Base-by-base conservation (phyloP, 2,113 vertebrate genomes). In the Oenanthe oenanthe region DNA sequence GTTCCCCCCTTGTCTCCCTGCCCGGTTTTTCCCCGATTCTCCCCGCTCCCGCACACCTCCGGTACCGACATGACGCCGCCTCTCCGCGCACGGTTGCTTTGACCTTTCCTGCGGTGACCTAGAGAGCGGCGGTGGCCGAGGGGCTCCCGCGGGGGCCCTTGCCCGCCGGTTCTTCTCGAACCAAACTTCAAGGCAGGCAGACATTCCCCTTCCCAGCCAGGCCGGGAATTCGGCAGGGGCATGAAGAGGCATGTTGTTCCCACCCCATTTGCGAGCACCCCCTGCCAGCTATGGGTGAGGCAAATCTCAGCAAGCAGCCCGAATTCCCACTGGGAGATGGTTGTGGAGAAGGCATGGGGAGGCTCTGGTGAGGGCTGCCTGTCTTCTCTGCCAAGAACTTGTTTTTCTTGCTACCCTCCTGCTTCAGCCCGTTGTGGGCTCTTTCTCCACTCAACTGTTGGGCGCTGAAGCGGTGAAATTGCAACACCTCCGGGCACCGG, bases 61-160 rank as follows among this genome's bases (percentile, higher is more conserved):
- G 4, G 40, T 26, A 9, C 63, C 65, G 76, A 17, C 67, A 5
- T 38, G 90, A 13, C 45, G 91, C 94, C 8, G 57, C 4, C 67
- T 60, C 34, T 22, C 56, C 40, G 31, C 85, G 66, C 72, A 5
- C 63, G 51, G 32, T 73, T 28, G 86, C 12, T 92, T 83, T 95
- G 93, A 96, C 96, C 94, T 96, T 93, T 95, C 32, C 1, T 2
- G 82, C 6, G 82, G 61, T 95, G 96, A 96, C 96, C 96, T 95
- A 48, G 84, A 93, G 76, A 53, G 40, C 5, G 80, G 75, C 28
- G 10, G 13, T 61, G 92, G 84, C 34, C 12, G 48, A 61, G 72
- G 31, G 77, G 57, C 22, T 90, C 73, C 56, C 29, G 68, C 15
- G 6, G 72, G 76, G 57, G 79, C 75, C 60, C 61, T 28, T 1